Percentiles rank a stretch among this genome's conserved stretches.
phyloP scores from a whole-genome alignment of 1,140 invertebrate species.

The Aphaenogaster floridana region DNA sequence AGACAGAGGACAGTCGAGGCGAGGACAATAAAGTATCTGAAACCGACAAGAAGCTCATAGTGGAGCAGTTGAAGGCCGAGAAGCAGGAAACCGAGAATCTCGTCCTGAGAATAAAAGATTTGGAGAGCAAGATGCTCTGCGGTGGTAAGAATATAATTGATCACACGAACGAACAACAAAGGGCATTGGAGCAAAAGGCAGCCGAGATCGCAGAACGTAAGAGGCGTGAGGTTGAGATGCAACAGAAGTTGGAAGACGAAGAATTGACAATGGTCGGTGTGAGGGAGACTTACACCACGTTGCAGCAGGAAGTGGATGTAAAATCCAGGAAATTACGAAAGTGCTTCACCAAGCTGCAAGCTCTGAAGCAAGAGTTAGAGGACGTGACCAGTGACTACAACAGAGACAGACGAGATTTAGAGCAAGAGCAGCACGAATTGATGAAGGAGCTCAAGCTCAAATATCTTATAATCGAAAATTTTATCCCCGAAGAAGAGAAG shows the following conservation, averaged over 20 bases:
- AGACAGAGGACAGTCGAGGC: conserved; percentile 84
- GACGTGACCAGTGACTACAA: conserved; percentile 95
- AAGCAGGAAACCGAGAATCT: conserved; percentile 92
- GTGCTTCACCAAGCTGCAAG: conserved; percentile 83
- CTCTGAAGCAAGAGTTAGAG: conserved; percentile 91
- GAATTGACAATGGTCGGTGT: conserved; percentile 97
- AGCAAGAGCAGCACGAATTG: conserved; percentile 93
- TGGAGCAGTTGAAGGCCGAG: conserved; percentile 88
- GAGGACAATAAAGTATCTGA: conserved; percentile 88
- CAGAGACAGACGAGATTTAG: conserved; percentile 92
- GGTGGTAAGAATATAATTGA: conserved; percentile 99
- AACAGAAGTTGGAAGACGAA: conserved; percentile 94
- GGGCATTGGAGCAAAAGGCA: conserved; percentile 96
- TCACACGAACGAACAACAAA: conserved; percentile 98
- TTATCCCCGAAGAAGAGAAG: conserved; percentile 97
- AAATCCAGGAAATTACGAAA: conserved; percentile 95
- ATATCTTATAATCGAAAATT: conserved; percentile 97
- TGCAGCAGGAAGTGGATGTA: conserved; percentile 97
- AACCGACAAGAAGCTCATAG: conserved; percentile 89
- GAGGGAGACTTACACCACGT: conserved; percentile 97
- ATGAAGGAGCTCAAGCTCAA: conserved; percentile 92
- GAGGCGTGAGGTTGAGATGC: conserved; percentile 94
- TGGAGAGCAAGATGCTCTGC: conserved; percentile 98
- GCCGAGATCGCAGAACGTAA: conserved; percentile 95
- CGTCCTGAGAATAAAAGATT: conserved; percentile 93